Base-by-base conservation (phyloP, 2,797 vertebrate genomes). In the Liparis tanakae region DNA sequence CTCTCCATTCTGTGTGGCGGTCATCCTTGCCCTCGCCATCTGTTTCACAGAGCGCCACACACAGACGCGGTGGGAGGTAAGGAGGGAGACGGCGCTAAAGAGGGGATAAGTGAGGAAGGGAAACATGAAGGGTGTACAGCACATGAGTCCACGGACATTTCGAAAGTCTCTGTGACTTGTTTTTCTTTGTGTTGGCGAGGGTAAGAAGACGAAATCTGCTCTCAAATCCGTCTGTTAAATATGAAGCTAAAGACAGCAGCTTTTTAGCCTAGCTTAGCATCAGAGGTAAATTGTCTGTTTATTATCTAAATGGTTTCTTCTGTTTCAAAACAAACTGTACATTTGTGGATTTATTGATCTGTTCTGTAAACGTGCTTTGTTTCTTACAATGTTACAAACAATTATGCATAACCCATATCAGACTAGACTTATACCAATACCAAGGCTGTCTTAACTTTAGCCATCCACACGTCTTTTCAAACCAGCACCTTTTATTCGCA, bases 11-110 rank as follows among this genome's bases (percentile, higher is more conserved):
- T 85, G 88, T 85, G 81, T 87, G 86, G 82, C 72, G 81, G 82
- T 91, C 89, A 92, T 80, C 86, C 77, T 86, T 87, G 88, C 87
- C 89, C 86, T 87, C 58, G 63, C 90, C 93, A 94, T 93, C 92
- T 93, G 91, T 92, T 86, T 90, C 79, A n/a, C 85, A 79, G 87
- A 60, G 76, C 43, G 63, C 81, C 84, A 71, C 81, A 83, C 77
- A 84, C 72, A 43, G 72, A 79, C 73, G 73, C 8, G 39, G 67
- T 83, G 75, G 83, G 70, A 70, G 78, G 73, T 17, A 62, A 78
- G 34, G 65, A 72, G 57, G 55, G 59, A 79, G 60, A 17, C 0
- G 58, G 50, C 34, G 60, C 66, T 66, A 54, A 70, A 60, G 53
- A 87, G 70, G 76, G 67, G 74, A 81, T 48, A 51, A 73, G 66